These are phyloP conservation scores for Pseudochromis fuscus DNA, from an alignment of 2,797 vertebrate species.

Conservation along the genomic window DNA sequence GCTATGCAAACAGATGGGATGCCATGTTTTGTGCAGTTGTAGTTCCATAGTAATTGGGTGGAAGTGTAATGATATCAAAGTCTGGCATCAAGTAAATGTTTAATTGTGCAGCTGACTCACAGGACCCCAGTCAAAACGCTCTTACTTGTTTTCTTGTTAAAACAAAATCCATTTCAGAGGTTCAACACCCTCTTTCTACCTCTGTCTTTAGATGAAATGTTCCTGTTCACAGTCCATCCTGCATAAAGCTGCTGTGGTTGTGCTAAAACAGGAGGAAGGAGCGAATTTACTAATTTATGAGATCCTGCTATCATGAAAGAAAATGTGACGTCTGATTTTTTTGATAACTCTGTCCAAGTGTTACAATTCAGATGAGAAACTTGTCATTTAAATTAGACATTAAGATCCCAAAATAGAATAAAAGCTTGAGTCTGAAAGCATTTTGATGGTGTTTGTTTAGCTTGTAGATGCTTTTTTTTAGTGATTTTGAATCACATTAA, in stretches of 20 bases:
- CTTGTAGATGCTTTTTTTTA: neutral
- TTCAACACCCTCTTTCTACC: constrained; percentile 9
- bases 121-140: constrained; percentile 25
- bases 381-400: neutral
- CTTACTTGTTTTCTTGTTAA: constrained; percentile 39
- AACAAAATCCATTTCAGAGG: constrained; percentile 35
- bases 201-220: constrained; percentile 24
- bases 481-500: neutral
- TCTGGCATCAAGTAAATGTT: constrained; percentile 50
- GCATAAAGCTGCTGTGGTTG: neutral
- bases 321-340: constrained; percentile 20
- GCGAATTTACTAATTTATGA: constrained; percentile 31
- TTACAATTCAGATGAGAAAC: constrained; percentile 2
- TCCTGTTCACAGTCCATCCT: constrained; percentile 19
- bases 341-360: neutral
- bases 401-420: neutral
- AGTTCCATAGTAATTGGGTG: constrained; percentile 50
- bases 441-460: neutral
- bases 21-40: constrained; percentile 46
- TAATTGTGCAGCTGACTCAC: constrained; percentile 37
- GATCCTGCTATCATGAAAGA: constrained; percentile 26
- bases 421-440: neutral
- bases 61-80: constrained; percentile 59
- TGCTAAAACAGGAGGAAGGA: constrained; percentile 16
- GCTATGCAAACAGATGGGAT: constrained; percentile 53